Evolutionary conservation across 2,113 vertebrate genomes (phyloP).

Genomic region (Mesitornis unicolor): DNA sequence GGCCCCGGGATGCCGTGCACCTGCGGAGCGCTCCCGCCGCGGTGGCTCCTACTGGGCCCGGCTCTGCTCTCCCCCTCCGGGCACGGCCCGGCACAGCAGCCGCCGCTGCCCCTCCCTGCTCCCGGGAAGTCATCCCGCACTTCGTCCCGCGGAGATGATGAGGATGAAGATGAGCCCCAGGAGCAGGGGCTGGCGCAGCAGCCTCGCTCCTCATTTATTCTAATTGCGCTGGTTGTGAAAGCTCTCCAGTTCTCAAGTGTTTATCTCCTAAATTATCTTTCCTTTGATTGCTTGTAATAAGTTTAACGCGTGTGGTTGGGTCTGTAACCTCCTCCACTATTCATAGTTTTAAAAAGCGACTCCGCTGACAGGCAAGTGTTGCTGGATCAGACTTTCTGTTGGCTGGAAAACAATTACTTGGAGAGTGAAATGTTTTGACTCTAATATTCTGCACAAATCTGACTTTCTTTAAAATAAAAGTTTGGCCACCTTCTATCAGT

Average conservation of each 20-base stretch:
- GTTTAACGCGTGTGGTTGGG: conserved; percentile 9
- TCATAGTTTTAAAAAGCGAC: not conserved
- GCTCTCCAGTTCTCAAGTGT: conserved; percentile 17
- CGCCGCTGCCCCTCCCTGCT: not conserved
- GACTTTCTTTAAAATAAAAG: not conserved
- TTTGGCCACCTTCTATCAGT: not conserved
- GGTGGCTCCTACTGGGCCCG: too few species aligned
- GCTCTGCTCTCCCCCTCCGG: not conserved
- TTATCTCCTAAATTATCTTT: conserved; percentile 40
- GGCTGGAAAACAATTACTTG: too few species aligned
- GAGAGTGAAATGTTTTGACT: not conserved
- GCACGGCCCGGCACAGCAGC: not conserved
- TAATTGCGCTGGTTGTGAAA: conserved; percentile 8
- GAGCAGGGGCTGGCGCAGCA: not conserved
- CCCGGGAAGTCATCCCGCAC: not conserved
- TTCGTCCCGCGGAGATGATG: not conserved
- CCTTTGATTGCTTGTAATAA: conserved; percentile 21
- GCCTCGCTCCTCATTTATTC: not conserved
- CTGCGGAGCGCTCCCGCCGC: not conserved
- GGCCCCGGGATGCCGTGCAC: not conserved
- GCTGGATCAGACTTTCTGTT: not conserved
- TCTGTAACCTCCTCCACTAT: not conserved
- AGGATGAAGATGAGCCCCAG: not conserved
- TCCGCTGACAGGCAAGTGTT: not conserved
- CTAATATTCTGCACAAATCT: not conserved